Percentiles rank a stretch among this genome's conserved stretches.
These are phyloP conservation scores for Phymatocera aterrima DNA, from an alignment of 2,888 invertebrate species.

Conservation along the genomic window DNA sequence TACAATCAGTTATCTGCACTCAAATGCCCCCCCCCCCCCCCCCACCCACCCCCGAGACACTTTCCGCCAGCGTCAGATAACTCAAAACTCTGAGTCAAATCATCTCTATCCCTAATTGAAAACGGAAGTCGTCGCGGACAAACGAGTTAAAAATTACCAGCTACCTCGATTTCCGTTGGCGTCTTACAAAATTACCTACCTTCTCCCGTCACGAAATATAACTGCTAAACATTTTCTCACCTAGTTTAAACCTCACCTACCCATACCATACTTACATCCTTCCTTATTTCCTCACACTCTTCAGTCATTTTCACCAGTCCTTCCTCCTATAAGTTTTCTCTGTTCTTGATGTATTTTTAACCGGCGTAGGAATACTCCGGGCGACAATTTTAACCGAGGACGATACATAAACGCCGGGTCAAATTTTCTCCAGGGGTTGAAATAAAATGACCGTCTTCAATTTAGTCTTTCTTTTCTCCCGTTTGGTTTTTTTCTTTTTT, in stretches of 20 bases:
- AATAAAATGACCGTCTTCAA: constrained; percentile 16
- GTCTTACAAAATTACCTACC: constrained; percentile 41
- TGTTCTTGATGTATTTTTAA: constrained; percentile 45
- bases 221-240: constrained; percentile 44
- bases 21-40: too few relatives aligned
- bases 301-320: neutral
- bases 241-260: constrained; percentile 35
- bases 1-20: too few relatives aligned
- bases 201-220: constrained; percentile 43
- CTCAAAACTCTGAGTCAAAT: too few relatives aligned
- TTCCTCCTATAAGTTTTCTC: neutral
- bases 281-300: too few relatives aligned
- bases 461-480: neutral
- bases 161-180: constrained; percentile 39
- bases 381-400: constrained; percentile 47
- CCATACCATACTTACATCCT: too few relatives aligned
- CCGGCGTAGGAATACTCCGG: constrained; percentile 25
- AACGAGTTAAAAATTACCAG: constrained; percentile 47
- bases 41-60: too few relatives aligned
- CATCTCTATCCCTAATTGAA: constrained; percentile 26
- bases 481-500: neutral
- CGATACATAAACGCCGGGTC: constrained; percentile 57
- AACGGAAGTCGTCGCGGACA: constrained; percentile 46
- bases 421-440: constrained; percentile 12
- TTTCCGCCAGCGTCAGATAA: too few relatives aligned